These are phyloP conservation scores for Manacus vitellinus DNA, from an alignment of 2,113 vertebrate genomes.

Conservation along the genomic window DNA sequence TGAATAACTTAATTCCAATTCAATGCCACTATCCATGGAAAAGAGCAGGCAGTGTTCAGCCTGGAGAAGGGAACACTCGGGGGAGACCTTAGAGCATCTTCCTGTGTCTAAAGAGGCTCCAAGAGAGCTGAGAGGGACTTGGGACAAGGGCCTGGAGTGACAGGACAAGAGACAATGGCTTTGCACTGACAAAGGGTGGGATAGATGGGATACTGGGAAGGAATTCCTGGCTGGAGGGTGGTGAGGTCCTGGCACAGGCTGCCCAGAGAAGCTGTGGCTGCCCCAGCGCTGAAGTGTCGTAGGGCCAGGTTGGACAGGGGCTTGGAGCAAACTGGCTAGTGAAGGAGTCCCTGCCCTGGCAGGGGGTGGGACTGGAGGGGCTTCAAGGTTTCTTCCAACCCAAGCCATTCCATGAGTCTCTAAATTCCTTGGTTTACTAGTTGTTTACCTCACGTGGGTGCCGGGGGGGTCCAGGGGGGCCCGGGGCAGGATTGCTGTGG, in stretches of 20 bases:
- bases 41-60: not conserved
- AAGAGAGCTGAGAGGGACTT: not conserved
- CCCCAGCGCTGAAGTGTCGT: not conserved
- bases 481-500: not conserved
- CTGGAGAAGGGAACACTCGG: not conserved
- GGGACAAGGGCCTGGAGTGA: not conserved
- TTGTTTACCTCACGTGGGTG: too few species aligned
- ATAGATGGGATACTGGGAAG: rapidly evolving
- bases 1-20: not conserved
- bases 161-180: not conserved
- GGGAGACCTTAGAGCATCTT: not conserved
- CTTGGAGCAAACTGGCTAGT: not conserved
- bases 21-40: not conserved
- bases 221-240: not conserved
- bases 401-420: not conserved
- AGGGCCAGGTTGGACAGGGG: not conserved
- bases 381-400: not conserved
- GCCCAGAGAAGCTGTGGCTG: not conserved
- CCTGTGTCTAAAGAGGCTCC: not conserved
- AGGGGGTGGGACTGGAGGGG: too few species aligned
- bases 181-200: not conserved
- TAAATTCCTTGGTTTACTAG: not conserved
- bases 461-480: not conserved
- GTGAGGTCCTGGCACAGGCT: not conserved
- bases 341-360: not conserved